phyloP scores from a whole-genome alignment of 2,888 invertebrate species.

The Epirrita christyi region DNA sequence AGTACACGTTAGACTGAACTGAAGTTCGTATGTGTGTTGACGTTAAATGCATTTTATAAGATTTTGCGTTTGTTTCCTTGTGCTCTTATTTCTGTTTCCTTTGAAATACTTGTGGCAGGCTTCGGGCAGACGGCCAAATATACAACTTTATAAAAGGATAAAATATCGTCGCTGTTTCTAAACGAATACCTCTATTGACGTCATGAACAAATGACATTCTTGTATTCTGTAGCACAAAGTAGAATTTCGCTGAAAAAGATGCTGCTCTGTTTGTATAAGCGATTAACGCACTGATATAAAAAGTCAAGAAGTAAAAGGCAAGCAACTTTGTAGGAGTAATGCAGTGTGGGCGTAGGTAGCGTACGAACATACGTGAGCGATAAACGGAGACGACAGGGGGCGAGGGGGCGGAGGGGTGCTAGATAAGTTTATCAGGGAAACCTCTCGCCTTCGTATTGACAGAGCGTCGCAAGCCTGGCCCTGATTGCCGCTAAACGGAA shows the following conservation, averaged over 20 bases:
- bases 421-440: conserved; percentile 84
- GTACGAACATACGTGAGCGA: conserved; percentile 74
- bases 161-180: conserved; percentile 62
- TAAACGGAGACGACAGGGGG: conserved; percentile 71
- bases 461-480: conserved; percentile 77
- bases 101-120: conserved; percentile 67
- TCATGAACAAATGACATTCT: conserved; percentile 48
- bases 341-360: conserved; percentile 61
- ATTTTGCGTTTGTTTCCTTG: conserved; percentile 72
- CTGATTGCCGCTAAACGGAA: conserved; percentile 82
- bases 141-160: conserved; percentile 70
- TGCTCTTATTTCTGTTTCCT: conserved; percentile 68
- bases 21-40: conserved; percentile 68
- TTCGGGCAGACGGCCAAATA: conserved; percentile 74
- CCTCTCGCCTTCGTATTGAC: conserved; percentile 83
- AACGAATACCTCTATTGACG: conserved; percentile 59
- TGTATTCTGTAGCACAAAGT: conserved; percentile 28
- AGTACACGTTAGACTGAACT: conserved; percentile 59
- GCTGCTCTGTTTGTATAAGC: conserved; percentile 23
- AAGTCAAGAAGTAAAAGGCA: conserved; percentile 55
- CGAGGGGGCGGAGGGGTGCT: conserved; percentile 51
- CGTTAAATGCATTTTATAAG: conserved; percentile 78
- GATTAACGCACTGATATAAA: conserved; percentile 54
- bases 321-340: conserved; percentile 59
- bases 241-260: conserved; percentile 22